Base-by-base conservation (phyloP, 2,797 vertebrate genomes). In the Bradypodion ventrale region DNA sequence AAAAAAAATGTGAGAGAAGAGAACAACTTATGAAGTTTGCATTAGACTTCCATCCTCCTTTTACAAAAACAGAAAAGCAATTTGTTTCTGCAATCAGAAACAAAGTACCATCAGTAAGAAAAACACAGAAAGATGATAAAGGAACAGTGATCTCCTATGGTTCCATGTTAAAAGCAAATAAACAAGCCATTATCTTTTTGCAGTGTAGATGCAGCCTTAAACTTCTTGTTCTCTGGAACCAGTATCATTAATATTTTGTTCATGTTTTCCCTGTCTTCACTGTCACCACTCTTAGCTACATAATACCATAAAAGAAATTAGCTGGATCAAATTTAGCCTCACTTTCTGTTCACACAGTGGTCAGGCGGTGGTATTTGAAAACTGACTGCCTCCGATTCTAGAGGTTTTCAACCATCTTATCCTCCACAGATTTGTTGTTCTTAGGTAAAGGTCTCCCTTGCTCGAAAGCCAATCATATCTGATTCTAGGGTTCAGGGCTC, bases 61-160 rank as follows among this genome's bases (percentile, higher is more conserved):
- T 59, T 60, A 7, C 1, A 63, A 63, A 78, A 5, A 7, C 21
- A 5, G 7, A 63, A 65, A 12, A 32, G 25, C 8, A 10, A 2
- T 27, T 29, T n/a, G 2, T 46, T 68, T 68, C 6, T 13, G 32
- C 42, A 35, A 44, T 44, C 7, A 68, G 63, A 68, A 68, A 65
- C 49, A 68, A 4, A 66, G 23, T 35, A 37, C 21, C 12, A 80
- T 68, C 25, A 5, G 6, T 68, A 7, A 35, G 21, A 4, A 52
- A 79, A 79, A 79, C n/a, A 35, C 46, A 68, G 23, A 21, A 79
- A 23, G 37, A 78, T 52, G 35, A 80, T 7, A 79, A 32, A 78
- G 42, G 27, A 4, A 19, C 40, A 7, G 60, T 40, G 29, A 42
- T 19, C 15, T 40, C 37, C 10, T 29, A 60, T 42, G 37, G 29